Percentiles rank a stretch among this genome's conserved stretches.
Evolutionary conservation across 2,888 invertebrate species (phyloP).

Genomic region (Ferdinandea cuprea): DNA sequence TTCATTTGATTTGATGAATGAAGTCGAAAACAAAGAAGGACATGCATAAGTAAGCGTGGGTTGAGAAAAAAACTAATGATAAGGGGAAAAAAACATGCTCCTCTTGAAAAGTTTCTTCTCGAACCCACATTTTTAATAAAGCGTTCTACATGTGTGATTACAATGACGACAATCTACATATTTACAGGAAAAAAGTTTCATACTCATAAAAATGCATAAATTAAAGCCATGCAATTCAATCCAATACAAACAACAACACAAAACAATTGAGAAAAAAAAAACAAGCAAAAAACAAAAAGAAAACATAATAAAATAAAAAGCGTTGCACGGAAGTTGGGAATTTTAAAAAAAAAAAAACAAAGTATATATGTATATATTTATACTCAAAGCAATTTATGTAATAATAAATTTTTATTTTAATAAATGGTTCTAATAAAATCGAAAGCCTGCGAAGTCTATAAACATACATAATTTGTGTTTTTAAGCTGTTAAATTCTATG

Average conservation of each 20-base stretch:
- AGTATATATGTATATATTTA: not conserved
- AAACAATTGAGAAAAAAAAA: conserved; percentile 18
- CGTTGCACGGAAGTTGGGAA: not conserved
- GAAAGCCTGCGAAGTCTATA: conserved; percentile 36
- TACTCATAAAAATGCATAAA: conserved; percentile 4
- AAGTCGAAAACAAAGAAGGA: conserved; percentile 37
- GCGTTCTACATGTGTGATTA: conserved; percentile 38
- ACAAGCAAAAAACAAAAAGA: not conserved
- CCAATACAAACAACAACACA: conserved; percentile 15
- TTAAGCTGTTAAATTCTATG: conserved; percentile 29
- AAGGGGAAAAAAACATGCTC: too few relatives aligned
- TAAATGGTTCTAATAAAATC: not conserved
- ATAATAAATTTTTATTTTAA: not conserved
- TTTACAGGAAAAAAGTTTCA: not conserved
- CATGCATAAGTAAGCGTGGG: conserved; percentile 27
- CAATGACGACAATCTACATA: not conserved
- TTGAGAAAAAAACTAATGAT: conserved; percentile 56
- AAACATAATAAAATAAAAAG: not conserved
- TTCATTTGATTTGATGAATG: conserved; percentile 42
- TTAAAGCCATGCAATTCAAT: conserved; percentile 16
- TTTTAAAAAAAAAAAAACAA: too few relatives aligned
- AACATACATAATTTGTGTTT: conserved; percentile 39
- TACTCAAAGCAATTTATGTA: not conserved
- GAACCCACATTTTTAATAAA: conserved; percentile 10
- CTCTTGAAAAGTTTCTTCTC: not conserved